Base-by-base conservation (phyloP, 2,888 invertebrate genomes). In the Caenorhabditis japonica region DNA sequence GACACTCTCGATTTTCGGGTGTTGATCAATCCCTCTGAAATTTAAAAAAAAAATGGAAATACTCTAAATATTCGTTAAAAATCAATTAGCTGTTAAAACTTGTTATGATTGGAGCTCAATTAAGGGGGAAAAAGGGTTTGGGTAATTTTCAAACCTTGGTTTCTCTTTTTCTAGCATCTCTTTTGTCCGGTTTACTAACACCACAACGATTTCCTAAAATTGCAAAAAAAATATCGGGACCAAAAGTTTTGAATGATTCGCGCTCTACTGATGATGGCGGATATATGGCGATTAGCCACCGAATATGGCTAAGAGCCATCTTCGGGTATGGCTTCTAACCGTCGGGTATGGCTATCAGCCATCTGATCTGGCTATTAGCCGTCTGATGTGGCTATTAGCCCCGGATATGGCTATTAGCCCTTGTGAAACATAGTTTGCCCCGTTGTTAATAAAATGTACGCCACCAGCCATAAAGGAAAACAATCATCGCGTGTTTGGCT, bases 1-100 rank as follows among this genome's bases (percentile, higher is more conserved):
- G 55, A 47, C 39, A 55, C 39, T 62, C 41, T 53, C 62, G 55
- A 62, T 39, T 27, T 21, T 55, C 39, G 47, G 39, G 47, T 55
- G 62, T 46, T 38, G 53, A 21, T 62, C 62, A 62, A 27, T 53
- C 46, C 62, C 62, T 62, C 62, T 62, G 62, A 36, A 62, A 62
- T 34, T 41, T 39, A 10, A 10, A 30, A 30, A 30, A n/a, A n/a
- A n/a, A n/a, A n/a, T n/a, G n/a, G n/a, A n/a, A n/a, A n/a, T n/a
- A n/a, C n/a, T 25, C 46, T 46, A 23, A 46, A 46, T 46, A 46
- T 41, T 41, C 17, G 41, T 41, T 21, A 41, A 41, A 21, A 19
- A 41, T 21, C 41, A 17, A 12, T 21, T n/a, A n/a, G 17, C 21
- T 21, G 19, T 21, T 17, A n/a, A n/a, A n/a, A n/a, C n/a, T n/a